Base-by-base conservation (phyloP, 2,113 vertebrate species). In the Calidris pygmaea region DNA sequence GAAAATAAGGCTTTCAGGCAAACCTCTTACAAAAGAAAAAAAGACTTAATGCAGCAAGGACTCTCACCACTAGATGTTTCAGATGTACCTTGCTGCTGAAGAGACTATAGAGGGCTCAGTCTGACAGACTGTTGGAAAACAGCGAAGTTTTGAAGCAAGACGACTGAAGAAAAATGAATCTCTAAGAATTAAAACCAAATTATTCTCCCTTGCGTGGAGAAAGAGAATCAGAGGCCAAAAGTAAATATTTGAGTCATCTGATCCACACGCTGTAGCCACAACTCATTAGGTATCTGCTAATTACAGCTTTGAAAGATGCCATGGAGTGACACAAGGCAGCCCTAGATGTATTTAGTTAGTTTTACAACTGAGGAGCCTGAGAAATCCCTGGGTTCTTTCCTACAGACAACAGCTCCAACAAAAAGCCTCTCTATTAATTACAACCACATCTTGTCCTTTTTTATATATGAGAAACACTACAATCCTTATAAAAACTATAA, bases 221-320 rank as follows among this genome's bases (percentile, higher is more conserved):
- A 41, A 63, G 55, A 83, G 56, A 92, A 81, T 85, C 62, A 41
- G 80, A 81, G 70, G 71, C 62, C 58, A 83, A 65, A 94, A 95
- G 68, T 68, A 94, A 96, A 90, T 86, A 94, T 58, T 89, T 82
- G 60, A 92, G 62, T 87, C 86, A 88, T 88, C 80, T 91, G 75
- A 97, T 91, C 58, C 58, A 59, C 66, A 90, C 1, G 4, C 77
- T 87, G 45, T 18, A 96, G 74, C 83, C 74, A 75, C 66, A 95
- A 85, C 37, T 94, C 94, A 76, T 94, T 89, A 95, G 80, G 24
- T 95, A 75, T 82, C 73, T 91, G 43, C 86, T 95, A 95, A 93
- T 90, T 96, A 79, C 80, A 90, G 62, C 77, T 91, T 95, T 96
- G 83, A 94, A 92, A 95, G 70, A 95, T 75, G 62, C 48, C 50